phyloP scores from a whole-genome alignment of 2,113 vertebrate species.

The Paradoxurus hermaphroditus region DNA sequence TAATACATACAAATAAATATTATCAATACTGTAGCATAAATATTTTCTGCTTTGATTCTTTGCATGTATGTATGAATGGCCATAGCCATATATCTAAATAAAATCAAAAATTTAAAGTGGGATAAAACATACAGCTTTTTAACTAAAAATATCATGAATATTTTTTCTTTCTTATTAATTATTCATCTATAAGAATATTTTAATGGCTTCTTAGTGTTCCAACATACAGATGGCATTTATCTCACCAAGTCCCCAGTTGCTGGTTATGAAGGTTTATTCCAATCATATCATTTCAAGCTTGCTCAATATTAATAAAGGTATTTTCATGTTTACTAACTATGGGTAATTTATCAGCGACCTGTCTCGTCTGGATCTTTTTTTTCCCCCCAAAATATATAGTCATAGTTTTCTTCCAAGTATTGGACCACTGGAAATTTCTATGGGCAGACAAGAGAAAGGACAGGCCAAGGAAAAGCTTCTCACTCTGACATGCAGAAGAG shows the following conservation, averaged over 20 bases:
- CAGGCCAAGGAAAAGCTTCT: background rate
- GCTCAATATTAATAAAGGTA: background rate
- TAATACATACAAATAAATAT: background rate
- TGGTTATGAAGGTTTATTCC: background rate
- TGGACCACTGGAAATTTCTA: background rate
- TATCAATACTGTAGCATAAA: background rate
- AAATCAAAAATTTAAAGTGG: background rate
- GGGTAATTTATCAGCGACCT: background rate
- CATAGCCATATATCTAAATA: background rate
- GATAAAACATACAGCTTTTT: background rate
- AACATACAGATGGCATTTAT: background rate
- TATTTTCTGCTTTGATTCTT: background rate
- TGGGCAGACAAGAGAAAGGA: background rate
- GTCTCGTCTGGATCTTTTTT: background rate
- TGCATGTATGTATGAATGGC: background rate
- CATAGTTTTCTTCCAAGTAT: background rate
- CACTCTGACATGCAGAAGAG: background rate
- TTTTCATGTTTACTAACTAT: background rate
- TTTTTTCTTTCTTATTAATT: background rate
- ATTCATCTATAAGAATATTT: background rate
- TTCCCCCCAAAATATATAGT: background rate
- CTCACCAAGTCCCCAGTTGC: background rate
- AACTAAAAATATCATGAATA: background rate
- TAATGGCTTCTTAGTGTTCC: background rate
- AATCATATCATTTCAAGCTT: constrained; percentile 2